These are phyloP conservation scores for Perca fluviatilis DNA, from an alignment of 2,113 vertebrate genomes.

Conservation along the genomic window DNA sequence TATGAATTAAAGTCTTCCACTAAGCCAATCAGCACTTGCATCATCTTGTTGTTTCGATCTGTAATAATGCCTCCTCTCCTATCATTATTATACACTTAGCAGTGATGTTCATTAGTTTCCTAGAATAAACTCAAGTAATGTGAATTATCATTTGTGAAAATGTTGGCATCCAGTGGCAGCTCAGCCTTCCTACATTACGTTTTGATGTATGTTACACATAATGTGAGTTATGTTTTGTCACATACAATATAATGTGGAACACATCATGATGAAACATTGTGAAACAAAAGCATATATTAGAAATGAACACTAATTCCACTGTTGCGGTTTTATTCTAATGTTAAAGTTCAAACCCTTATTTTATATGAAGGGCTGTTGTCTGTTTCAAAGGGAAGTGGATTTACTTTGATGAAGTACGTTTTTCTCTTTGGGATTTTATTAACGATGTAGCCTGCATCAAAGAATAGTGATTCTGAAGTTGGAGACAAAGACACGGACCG, in stretches of 20 bases:
- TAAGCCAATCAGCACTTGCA: not conserved
- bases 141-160: not conserved
- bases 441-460: slow-evolving; percentile 2
- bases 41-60: not conserved
- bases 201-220: no score
- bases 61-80: not conserved
- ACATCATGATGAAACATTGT: not conserved
- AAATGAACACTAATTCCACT: not conserved
- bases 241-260: not conserved
- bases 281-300: slow-evolving; percentile 6
- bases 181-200: not conserved
- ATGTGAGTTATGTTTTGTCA: not conserved
- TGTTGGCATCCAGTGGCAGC: slow-evolving; percentile 4
- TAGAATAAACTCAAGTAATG: not conserved
- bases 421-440: not conserved
- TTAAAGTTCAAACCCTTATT: not conserved
- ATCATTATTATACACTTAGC: not conserved
- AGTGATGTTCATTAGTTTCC: not conserved
- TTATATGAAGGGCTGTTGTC: not conserved
- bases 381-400: slow-evolving; percentile 25
- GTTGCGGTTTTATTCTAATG: not conserved
- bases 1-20: not conserved
- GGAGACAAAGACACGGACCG: not conserved
- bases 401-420: slow-evolving; percentile 21
- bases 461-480: slow-evolving; percentile 4